Evolutionary conservation across 2,797 vertebrate species (phyloP).

Genomic region (Avahi laniger): DNA sequence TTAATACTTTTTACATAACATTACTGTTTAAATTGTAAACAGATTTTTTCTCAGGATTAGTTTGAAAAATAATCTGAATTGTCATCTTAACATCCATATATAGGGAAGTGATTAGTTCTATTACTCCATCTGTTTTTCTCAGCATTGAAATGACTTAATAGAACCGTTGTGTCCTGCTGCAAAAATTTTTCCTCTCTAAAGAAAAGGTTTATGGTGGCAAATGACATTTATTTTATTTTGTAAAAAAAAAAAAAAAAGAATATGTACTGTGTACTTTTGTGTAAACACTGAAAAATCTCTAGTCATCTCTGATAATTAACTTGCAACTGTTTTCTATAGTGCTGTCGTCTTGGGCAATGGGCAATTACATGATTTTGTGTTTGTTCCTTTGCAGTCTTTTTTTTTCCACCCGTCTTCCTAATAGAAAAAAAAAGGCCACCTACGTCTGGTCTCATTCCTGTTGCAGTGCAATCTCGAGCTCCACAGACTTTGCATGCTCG

Average conservation of each 20-base stretch:
- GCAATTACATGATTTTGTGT: slow-evolving; percentile 75
- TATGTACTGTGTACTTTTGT: slow-evolving; percentile 81
- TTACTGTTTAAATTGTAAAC: slow-evolving; percentile 89
- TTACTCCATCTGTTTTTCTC: slow-evolving; percentile 81
- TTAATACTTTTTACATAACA: slow-evolving; percentile 91
- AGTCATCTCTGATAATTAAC: slow-evolving; percentile 77
- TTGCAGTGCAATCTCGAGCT: slow-evolving; percentile 36
- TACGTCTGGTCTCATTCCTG: slow-evolving; percentile 15
- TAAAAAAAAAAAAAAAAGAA: slow-evolving; percentile 61
- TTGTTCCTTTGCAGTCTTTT: slow-evolving; percentile 64
- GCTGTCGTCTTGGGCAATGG: slow-evolving; percentile 82
- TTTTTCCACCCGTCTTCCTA: background rate
- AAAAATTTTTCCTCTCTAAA: slow-evolving; percentile 80
- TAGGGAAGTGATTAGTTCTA: slow-evolving; percentile 80
- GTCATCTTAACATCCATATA: slow-evolving; percentile 84
- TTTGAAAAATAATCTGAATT: slow-evolving; percentile 86
- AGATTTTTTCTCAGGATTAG: slow-evolving; percentile 87
- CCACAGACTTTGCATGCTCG: slow-evolving; percentile 79
- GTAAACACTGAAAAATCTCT: slow-evolving; percentile 81
- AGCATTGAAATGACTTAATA: slow-evolving; percentile 80
- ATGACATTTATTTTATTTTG: slow-evolving; percentile 83
- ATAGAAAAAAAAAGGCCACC: slow-evolving; percentile 57
- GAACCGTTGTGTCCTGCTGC: slow-evolving; percentile 81
- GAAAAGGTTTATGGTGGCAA: slow-evolving; percentile 82
- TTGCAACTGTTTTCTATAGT: slow-evolving; percentile 80